Percentiles rank a stretch among this genome's conserved stretches.
Conservation (phyloP, 2,113 vertebrate species). For the Phoenicopterus ruber region DNA sequence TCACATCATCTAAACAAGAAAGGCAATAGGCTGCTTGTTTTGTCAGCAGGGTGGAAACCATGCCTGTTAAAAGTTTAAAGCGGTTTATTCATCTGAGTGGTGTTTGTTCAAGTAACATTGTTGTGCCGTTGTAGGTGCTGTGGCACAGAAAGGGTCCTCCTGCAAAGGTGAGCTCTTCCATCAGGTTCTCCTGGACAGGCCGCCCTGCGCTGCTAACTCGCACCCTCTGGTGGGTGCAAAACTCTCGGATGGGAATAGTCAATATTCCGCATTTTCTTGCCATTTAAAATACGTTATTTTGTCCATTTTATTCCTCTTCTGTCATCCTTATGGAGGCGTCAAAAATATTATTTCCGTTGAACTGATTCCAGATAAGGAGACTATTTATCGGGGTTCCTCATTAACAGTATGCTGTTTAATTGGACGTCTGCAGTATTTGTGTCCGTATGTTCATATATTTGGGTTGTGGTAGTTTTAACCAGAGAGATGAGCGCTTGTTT, state of each 20-base stretch:
- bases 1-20: background rate
- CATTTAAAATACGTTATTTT: background rate
- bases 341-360: background rate
- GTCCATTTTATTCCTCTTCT: rapidly evolving
- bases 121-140: background rate
- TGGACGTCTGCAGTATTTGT: background rate
- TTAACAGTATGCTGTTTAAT: background rate
- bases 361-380: background rate
- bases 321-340: rapidly evolving
- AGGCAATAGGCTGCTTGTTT: background rate
- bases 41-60: background rate
- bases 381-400: background rate
- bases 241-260: background rate
- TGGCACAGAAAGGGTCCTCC: background rate
- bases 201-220: background rate
- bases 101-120: background rate
- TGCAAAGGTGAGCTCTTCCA: background rate
- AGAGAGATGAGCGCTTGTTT: rapidly evolving
- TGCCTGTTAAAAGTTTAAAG: background rate
- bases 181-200: too few relatives aligned
- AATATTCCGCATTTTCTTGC: background rate
- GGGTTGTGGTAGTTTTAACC: background rate
- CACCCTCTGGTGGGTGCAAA: background rate
- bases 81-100: background rate
- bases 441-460: background rate